Conservation (phyloP, 1,140 invertebrate species). For the Piezodorus guildinii region DNA sequence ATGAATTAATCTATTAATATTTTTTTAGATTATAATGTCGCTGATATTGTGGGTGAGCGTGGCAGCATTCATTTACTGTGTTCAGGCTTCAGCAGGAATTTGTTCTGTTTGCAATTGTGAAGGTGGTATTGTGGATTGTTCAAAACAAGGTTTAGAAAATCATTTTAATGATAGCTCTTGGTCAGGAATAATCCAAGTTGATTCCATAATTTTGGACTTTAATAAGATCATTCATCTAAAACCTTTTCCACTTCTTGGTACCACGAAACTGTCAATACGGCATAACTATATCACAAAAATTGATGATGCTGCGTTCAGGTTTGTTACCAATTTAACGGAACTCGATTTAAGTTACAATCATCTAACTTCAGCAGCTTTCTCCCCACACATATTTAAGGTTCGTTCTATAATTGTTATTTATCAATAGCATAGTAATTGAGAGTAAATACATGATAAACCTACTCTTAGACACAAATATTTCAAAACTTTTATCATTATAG, state of each 20-base stretch:
- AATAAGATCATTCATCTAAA: conserved; percentile 6
- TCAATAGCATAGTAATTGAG: background rate
- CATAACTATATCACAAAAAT: conserved; percentile 45
- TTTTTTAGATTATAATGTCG: no score
- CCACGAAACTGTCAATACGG: conserved; percentile 30
- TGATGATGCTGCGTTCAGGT: conserved; percentile 44
- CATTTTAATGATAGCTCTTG: conserved; percentile 7
- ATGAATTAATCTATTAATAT: no score
- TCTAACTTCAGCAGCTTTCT: conserved; percentile 41
- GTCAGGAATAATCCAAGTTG: background rate
- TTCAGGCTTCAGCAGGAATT: background rate
- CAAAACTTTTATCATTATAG: no score
- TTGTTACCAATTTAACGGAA: conserved; percentile 44
- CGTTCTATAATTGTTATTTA: conserved; percentile 7
- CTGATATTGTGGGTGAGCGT: no score
- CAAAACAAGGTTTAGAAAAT: background rate
- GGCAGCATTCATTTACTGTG: no score
- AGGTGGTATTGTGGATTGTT: background rate
- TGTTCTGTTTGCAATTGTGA: background rate
- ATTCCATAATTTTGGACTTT: conserved; percentile 2
- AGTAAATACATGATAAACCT: background rate
- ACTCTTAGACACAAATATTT: no score
- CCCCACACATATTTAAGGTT: conserved; percentile 52
- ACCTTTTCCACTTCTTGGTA: background rate
- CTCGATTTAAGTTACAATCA: conserved; percentile 57